Evolutionary conservation across 2,888 invertebrate species (phyloP).

Genomic region (Adelognathus sp.): DNA sequence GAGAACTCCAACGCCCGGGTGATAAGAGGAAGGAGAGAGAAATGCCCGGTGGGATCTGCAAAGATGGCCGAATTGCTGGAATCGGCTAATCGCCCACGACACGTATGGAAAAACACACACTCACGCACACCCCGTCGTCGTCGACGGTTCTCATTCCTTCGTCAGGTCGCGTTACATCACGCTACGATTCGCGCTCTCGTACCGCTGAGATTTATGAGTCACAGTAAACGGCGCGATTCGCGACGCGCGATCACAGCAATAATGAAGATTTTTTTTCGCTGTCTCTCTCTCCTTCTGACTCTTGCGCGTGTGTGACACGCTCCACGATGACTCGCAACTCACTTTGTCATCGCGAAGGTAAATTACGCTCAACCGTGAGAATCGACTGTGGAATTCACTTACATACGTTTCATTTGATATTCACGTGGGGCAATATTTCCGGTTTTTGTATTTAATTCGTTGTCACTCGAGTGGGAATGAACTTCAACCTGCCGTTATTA

Average conservation of each 20-base stretch:
- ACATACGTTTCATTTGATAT: background rate
- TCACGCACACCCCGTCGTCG: constrained; percentile 1
- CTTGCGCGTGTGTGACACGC: background rate
- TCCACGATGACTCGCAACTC: constrained; percentile 23
- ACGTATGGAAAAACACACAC: background rate
- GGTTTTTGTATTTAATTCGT: background rate
- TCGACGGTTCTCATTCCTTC: background rate
- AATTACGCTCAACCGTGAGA: background rate
- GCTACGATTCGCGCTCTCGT: constrained; percentile 4
- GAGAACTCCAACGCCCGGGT: background rate
- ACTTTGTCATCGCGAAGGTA: constrained; percentile 21
- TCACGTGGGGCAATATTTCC: background rate
- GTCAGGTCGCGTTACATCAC: constrained; percentile 43
- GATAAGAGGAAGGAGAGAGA: too few species aligned
- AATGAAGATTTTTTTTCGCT: background rate
- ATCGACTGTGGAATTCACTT: background rate
- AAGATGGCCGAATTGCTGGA: constrained; percentile 27
- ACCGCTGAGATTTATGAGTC: constrained; percentile 28
- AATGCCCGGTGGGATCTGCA: background rate
- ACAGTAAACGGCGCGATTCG: constrained; percentile 14
- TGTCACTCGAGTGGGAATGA: background rate
- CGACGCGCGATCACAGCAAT: constrained; percentile 1
- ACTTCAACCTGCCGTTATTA: background rate
- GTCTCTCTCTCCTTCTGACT: background rate
- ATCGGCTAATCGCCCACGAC: background rate